A percentile compares a stretch with the other conserved stretches of the same genome.
phyloP scores from a whole-genome alignment of 2,113 vertebrate species.

The Grus americana region DNA sequence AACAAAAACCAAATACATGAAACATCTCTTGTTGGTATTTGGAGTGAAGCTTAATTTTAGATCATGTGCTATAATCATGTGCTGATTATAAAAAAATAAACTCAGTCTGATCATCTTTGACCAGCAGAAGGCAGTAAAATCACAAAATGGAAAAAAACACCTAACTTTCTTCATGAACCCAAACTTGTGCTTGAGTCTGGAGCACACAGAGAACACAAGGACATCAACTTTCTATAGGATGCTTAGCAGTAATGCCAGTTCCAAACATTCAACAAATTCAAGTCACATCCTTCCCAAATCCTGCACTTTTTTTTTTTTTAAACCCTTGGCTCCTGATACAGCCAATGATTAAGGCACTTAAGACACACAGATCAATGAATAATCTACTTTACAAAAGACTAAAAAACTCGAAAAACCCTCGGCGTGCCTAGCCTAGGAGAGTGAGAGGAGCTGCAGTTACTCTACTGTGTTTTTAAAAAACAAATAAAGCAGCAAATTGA shows the following conservation, averaged over 20 bases:
- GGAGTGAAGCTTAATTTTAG: background rate
- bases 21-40: background rate
- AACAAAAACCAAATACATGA: background rate
- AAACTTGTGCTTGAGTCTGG: background rate
- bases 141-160: background rate
- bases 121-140: conserved; percentile 67
- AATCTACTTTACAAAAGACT: background rate
- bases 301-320: background rate
- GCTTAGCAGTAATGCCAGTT: background rate
- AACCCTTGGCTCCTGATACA: background rate
- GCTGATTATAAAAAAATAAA: background rate
- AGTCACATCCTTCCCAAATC: background rate
- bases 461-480: background rate
- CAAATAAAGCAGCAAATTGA: background rate
- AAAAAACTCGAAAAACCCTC: rapidly evolving
- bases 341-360: conserved; percentile 17
- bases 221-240: background rate
- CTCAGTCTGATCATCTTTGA: background rate
- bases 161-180: background rate
- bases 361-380: background rate
- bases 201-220: background rate
- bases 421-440: too few species aligned
- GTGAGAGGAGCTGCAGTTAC: background rate
- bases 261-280: background rate
- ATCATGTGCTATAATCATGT: background rate